Evolutionary conservation across 2,888 invertebrate genomes (phyloP).

Genomic region (Apotomis betuletana): DNA sequence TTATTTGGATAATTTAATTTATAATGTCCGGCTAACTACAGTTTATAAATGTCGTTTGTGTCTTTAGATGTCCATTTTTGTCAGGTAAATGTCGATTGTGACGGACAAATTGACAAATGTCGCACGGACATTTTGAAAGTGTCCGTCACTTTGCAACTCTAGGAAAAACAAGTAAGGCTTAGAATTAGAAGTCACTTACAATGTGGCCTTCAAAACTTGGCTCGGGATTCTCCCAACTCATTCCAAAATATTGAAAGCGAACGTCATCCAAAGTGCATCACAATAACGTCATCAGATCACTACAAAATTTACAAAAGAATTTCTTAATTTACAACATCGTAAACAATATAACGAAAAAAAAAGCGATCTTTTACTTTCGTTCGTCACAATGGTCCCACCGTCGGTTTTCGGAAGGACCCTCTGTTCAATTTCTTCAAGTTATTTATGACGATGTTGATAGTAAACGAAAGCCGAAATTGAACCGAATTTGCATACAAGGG

Average conservation of each 20-base stretch:
- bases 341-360: constrained; percentile 35
- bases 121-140: too few relatives aligned
- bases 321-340: constrained; percentile 40
- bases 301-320: constrained; percentile 27
- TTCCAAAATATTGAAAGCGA: constrained; percentile 20
- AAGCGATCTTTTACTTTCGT: constrained; percentile 50
- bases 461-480: constrained; percentile 63
- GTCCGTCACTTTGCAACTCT: too few relatives aligned
- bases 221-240: constrained; percentile 8
- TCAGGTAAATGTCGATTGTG: too few relatives aligned
- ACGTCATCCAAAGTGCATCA: constrained; percentile 18
- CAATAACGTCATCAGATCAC: constrained; percentile 34
- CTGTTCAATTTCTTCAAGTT: constrained; percentile 53
- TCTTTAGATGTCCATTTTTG: too few relatives aligned
- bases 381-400: constrained; percentile 47
- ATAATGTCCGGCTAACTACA: too few relatives aligned
- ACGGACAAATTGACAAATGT: too few relatives aligned
- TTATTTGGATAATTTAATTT: too few relatives aligned
- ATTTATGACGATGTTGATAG: constrained; percentile 62
- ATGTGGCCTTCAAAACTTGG: neutral
- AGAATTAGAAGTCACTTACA: neutral
- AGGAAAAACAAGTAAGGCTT: neutral
- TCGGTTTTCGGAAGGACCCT: constrained; percentile 50
- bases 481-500: constrained; percentile 72
- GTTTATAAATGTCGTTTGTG: too few relatives aligned